A percentile compares a stretch with the other conserved stretches of the same genome.
Conservation (phyloP, 2,797 vertebrate species). For the Halcyon smyrnensis region DNA sequence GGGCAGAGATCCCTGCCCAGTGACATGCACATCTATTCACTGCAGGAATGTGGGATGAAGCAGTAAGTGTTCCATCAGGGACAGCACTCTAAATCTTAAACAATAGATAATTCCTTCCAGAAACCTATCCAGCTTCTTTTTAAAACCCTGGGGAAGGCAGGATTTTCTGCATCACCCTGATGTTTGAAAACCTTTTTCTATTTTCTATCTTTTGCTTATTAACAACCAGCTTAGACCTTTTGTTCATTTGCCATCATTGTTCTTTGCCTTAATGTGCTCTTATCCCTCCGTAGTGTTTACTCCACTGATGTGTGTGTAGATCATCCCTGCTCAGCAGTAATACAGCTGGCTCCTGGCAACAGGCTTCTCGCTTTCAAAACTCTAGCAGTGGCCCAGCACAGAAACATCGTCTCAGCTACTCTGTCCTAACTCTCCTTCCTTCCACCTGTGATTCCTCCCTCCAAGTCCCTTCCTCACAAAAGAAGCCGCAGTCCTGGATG, state of each 20-base stretch:
- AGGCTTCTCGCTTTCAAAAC: neutral
- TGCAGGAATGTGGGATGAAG: neutral
- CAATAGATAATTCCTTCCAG: neutral
- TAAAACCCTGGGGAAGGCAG: neutral
- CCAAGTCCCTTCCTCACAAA: neutral
- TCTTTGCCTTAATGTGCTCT: neutral
- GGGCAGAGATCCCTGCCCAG: neutral
- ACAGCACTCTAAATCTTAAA: neutral
- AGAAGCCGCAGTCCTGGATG: neutral
- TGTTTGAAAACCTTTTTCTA: neutral
- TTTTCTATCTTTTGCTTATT: neutral
- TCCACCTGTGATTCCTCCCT: fast-evolving
- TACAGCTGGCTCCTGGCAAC: neutral
- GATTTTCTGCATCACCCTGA: fast-evolving
- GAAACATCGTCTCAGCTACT: neutral
- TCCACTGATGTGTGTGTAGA: neutral
- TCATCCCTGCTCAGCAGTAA: neutral
- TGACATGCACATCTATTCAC: neutral
- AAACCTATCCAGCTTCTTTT: neutral
- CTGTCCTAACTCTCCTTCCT: neutral
- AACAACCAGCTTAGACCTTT: neutral
- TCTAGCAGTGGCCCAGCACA: neutral
- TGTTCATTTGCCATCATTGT: neutral
- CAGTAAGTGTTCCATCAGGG: neutral
- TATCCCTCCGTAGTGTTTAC: neutral